Base-by-base conservation (phyloP, 2,797 vertebrate genomes). In the Artibeus lituratus region DNA sequence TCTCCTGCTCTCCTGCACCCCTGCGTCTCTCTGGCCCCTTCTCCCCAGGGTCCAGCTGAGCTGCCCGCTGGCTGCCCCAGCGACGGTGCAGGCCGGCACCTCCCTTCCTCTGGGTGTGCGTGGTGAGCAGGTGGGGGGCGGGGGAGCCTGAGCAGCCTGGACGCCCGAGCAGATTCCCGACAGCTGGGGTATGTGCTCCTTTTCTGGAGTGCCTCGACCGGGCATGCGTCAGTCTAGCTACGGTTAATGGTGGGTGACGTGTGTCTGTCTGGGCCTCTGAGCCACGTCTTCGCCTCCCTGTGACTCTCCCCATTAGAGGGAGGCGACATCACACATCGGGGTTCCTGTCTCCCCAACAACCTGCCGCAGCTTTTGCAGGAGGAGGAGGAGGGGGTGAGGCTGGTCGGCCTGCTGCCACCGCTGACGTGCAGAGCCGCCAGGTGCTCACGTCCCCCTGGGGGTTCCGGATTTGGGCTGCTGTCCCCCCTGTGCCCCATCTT, bases 211-310 rank as follows among this genome's bases (percentile, higher is more conserved):
- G 47, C 88, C 94, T 47, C 1, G 14, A 90, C 11, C 0, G 78
- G 94, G 95, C 86, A 87, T 95, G 90, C 86, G 42, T 97, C 96
- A 94, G 86, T 95, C 94, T 96, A 72, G 93, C 87, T 95, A 15
- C 1, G 11, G 96, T 95, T 96, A 97, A 97, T 97, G 96, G 95
- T 93, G 96, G 97, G 90, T 98, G 97, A 97, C 96, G 37, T 81
- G 95, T 90, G 91, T 96, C 95, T 97, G 89, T 97, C 96, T 96
- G 96, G 95, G 95, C 74, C 70, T 94, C 51, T 0, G 11, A 96
- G 67, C 88, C 11, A 6, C 10, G 35, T 87, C 90, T 96, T 90
- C 82, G 91, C 89, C 78, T 93, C 91, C 49, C 92, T 32, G 80
- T 96, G 88, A 83, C 86, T 96, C 90, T 93, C 78, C 85, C 77